A percentile compares a stretch with the other conserved stretches of the same genome.
phyloP scores from a whole-genome alignment of 2,113 vertebrate genomes.

The Callionymus lyra region DNA sequence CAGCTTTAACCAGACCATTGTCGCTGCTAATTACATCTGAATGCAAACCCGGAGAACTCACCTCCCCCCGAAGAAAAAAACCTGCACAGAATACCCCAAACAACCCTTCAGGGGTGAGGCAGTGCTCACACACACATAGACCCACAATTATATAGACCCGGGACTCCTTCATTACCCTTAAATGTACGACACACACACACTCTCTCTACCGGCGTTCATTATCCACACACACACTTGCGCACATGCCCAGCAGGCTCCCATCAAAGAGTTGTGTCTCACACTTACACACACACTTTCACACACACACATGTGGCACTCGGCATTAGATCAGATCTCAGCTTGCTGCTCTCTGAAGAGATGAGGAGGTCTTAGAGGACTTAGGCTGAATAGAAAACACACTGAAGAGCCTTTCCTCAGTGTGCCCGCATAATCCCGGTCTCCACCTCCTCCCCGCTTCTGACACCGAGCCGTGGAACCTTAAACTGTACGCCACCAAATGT shows the following conservation, averaged over 20 bases:
- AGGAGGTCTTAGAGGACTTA: slow-evolving; percentile 60
- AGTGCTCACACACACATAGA: slow-evolving; percentile 28
- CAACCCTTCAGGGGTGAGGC: slow-evolving; percentile 51
- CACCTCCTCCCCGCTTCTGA: slow-evolving; percentile 23
- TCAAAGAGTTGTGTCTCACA: slow-evolving; percentile 45
- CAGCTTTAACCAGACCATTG: slow-evolving; percentile 69
- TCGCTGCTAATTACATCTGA: slow-evolving; percentile 68
- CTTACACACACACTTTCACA: slow-evolving; percentile 9
- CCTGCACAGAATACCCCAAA: slow-evolving; percentile 60
- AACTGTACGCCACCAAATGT: neutral
- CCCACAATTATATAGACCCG: slow-evolving; percentile 36
- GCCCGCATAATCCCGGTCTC: slow-evolving; percentile 46
- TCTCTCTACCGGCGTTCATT: neutral
- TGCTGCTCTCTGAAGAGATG: slow-evolving; percentile 56
- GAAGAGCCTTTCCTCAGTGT: slow-evolving; percentile 48
- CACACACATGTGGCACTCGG: slow-evolving; percentile 49
- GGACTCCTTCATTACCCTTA: slow-evolving; percentile 40
- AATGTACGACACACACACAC: slow-evolving; percentile 27
- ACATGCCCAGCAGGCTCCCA: slow-evolving; percentile 45
- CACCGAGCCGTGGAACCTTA: slow-evolving; percentile 4
- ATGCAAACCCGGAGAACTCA: slow-evolving; percentile 56
- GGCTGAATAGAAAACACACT: slow-evolving; percentile 55
- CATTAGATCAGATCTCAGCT: slow-evolving; percentile 66
- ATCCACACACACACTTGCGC: slow-evolving; percentile 13
- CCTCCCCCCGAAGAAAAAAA: slow-evolving; percentile 38